Base-by-base conservation (phyloP, 2,888 invertebrate species). In the Osmoderma eremita region DNA sequence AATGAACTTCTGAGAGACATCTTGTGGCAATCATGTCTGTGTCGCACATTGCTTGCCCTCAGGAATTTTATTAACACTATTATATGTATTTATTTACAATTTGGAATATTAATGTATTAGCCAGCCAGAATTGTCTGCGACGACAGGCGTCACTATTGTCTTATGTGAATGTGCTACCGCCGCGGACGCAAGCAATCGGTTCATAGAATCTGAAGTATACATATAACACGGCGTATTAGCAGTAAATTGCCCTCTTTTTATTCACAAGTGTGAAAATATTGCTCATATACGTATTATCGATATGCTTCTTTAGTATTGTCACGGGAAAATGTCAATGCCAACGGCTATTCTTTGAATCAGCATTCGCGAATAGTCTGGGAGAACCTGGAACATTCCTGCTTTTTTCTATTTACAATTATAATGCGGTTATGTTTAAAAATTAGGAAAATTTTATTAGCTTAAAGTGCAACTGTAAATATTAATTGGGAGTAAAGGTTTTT, bases 1-100 rank as follows among this genome's bases (percentile, higher is more conserved):
- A 81, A 86, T 87, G 87, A 83, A 83, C 82, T 87, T 86, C 84
- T 84, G 85, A 88, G 87, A 87, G 88, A 88, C 88, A 88, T 88
- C 86, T 88, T 88, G 88, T 83, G 83, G 79, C 77, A 74, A 74
- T 76, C 77, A 73, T 73, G 73, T 72, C 71, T 70, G 71, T 74
- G 74, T 73, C 63, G 63, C 63, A 58, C 51, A 70, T 68, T 70
- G 56, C 66, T 71, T 67, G 69, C 70, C 71, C 69, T 71, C 69
- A 67, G 68, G 63, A 54, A 45, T 50, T 65, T 63, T 50, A 63
- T 63, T 63, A 51, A 63, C 41, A 51, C 51, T 41, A 20, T 24
- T 63, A 36, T 49, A 50, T 45, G 61, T 63, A 50, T 61, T 61
- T 61, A 61, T 61, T 61, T 61, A 61, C 58, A 61, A 61, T 30